Evolutionary conservation across 2,888 invertebrate species (phyloP).

Genomic region (Tiliacea citrago): DNA sequence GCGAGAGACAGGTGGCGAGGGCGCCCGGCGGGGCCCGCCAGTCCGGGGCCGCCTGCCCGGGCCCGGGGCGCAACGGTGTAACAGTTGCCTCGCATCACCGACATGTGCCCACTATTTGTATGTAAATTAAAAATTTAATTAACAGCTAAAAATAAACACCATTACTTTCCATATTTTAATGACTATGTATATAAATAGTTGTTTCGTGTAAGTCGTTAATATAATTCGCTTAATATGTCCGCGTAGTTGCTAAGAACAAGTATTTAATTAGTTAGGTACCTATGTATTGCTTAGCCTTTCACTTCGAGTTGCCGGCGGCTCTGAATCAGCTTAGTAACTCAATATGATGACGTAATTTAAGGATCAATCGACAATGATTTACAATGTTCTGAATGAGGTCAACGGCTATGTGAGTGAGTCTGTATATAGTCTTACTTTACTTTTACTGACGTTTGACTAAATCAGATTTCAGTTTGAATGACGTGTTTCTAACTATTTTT

Average conservation of each 20-base stretch:
- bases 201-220: conserved; percentile 27
- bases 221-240: conserved; percentile 50
- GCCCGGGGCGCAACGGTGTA: conserved; percentile 78
- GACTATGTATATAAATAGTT: conserved; percentile 24
- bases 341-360: conserved; percentile 65
- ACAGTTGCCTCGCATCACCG: conserved; percentile 65
- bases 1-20: conserved; percentile 79
- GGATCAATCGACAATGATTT: conserved; percentile 68
- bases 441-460: conserved; percentile 16
- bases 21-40: conserved; percentile 71
- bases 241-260: conserved; percentile 56
- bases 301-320: conserved; percentile 62
- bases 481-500: neutral
- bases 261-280: conserved; percentile 65
- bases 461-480: conserved; percentile 16
- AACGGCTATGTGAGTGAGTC: conserved; percentile 26
- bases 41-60: conserved; percentile 38
- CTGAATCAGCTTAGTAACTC: conserved; percentile 56
- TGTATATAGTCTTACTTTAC: conserved; percentile 28
- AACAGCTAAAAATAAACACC: conserved; percentile 74
- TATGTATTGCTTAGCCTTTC: conserved; percentile 65
- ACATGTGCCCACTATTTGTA: conserved; percentile 75
- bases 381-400: conserved; percentile 57
- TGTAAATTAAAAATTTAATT: conserved; percentile 81
- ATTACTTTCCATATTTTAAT: conserved; percentile 70